Evolutionary conservation across 2,113 vertebrate genomes (phyloP), one percentile per base, ranked within the genome.

Genomic region (Nycticryphes semicollaris): DNA sequence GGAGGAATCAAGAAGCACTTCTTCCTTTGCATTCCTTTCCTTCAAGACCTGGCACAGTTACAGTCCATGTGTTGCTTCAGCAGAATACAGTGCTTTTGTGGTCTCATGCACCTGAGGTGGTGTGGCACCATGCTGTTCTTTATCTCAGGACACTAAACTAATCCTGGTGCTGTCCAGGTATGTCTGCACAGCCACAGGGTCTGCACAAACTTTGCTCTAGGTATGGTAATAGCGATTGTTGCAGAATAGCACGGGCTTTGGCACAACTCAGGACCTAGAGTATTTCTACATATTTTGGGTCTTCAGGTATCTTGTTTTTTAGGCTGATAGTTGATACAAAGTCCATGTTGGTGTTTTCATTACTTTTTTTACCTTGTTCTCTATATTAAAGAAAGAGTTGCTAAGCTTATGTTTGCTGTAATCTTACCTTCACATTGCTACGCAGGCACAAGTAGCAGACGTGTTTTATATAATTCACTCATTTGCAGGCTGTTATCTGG

Each of bases 31-130:
- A n/a, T 43, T 15, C 12, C 5, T 10, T 68, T 7, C 31, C 7
- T 74, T 64, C 2, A 6, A 67, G 9, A 39, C 23, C 31, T 2
- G 2, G 48, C 20, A 59, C 6, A 35, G 4, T 27, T n/a, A 8
- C 1, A 35, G 7, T 28, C 33, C 15, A 15, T 0, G 0, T 31
- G 16, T 39, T 2, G 1, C 12, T 70, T 67, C 45, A 77, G 14
- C 41, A 33, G 50, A 73, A 69, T 8, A 12, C 4, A 68, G 20
- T 30, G 12, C 1, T 75, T 89, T 56, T 41, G 7, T 30, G 11
- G 7, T 11, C 37, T 6, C 1, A 1, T 14, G 13, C 6, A 20
- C 23, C 19, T 31, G 43, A 14, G 28, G 20, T 53, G 31, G 6
- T 22, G 18, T 35, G 33, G 22, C 28, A 69, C 9, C 0, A 0